These are phyloP conservation scores for Oreochromis grahami DNA, from an alignment of 2,797 vertebrate species.

Conservation along the genomic window DNA sequence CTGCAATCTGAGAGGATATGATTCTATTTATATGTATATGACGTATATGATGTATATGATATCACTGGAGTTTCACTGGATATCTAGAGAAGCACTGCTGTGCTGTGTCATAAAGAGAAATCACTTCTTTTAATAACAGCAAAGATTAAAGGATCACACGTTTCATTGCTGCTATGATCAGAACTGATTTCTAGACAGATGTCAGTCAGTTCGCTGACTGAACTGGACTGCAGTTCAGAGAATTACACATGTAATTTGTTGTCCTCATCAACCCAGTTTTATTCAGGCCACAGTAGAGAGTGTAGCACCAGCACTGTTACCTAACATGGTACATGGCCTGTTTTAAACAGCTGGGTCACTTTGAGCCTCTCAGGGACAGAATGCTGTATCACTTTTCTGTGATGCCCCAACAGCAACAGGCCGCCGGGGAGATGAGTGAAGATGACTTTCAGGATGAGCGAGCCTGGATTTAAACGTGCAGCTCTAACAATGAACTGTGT, in stretches of 20 bases:
- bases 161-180: neutral
- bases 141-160: neutral
- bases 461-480: neutral
- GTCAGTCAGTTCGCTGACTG: neutral
- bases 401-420: conserved; percentile 18
- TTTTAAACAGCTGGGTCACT: conserved; percentile 73
- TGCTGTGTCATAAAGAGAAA: neutral
- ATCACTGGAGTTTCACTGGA: neutral
- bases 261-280: conserved; percentile 27
- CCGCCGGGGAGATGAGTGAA: conserved; percentile 11
- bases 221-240: neutral
- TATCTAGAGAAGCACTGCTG: neutral
- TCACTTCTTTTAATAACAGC: neutral
- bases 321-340: conserved; percentile 54
- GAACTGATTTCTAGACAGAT: neutral
- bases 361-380: conserved; percentile 51
- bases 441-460: conserved; percentile 28
- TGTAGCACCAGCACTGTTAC: conserved; percentile 53
- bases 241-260: neutral
- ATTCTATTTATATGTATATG: neutral
- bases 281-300: conserved; percentile 62
- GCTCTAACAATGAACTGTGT: neutral
- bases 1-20: neutral
- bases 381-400: conserved; percentile 54
- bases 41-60: neutral